phyloP scores from a whole-genome alignment of 2,113 vertebrate genomes.

The Hydropotes inermis region DNA sequence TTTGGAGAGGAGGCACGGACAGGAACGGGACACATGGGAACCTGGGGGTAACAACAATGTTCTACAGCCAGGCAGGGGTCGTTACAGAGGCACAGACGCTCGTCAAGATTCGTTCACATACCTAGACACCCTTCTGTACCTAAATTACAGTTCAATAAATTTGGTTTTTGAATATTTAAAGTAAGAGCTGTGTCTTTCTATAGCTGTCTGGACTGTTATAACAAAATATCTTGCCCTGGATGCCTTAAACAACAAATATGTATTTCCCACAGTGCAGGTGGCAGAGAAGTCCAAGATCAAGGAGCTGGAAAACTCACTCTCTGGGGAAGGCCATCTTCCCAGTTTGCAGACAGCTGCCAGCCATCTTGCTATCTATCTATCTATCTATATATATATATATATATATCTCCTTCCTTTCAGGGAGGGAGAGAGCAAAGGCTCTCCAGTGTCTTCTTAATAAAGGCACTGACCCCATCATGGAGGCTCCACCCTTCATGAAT shows the following conservation, averaged over 20 bases:
- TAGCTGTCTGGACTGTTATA: neutral
- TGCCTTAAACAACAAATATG: neutral
- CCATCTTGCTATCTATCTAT: neutral
- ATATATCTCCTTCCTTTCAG: neutral
- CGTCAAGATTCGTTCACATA: neutral
- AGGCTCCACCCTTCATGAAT: neutral
- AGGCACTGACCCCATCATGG: neutral
- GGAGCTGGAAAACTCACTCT: neutral
- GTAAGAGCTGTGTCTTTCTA: neutral
- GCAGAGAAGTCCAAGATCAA: neutral
- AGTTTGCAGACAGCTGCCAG: neutral
- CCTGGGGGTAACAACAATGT: neutral
- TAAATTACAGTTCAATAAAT: neutral
- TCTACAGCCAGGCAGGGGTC: neutral
- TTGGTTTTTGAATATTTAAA: neutral
- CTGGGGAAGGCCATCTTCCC: neutral
- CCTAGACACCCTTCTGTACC: neutral
- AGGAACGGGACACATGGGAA: neutral
- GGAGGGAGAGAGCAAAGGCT: neutral
- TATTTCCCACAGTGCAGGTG: neutral
- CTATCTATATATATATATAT: too few relatives aligned
- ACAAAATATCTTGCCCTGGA: neutral
- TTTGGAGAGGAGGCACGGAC: accelerated
- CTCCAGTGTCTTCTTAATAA: neutral
- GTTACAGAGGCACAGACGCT: neutral